Percentiles rank a stretch among this genome's conserved stretches.
Evolutionary conservation across 2,797 vertebrate species (phyloP).

Genomic region (Darevskia mixta): DNA sequence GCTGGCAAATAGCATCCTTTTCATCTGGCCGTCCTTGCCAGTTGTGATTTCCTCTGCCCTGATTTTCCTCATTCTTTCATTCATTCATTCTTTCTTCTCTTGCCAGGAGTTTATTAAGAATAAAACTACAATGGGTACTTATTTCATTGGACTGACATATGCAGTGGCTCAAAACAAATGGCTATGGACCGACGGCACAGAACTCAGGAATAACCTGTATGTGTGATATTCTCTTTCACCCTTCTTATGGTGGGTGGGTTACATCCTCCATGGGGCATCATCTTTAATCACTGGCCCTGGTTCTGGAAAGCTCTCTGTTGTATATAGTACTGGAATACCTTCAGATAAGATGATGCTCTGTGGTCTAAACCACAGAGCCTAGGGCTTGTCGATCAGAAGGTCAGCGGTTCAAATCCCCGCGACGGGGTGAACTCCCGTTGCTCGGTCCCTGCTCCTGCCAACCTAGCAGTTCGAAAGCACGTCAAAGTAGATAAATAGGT

Average conservation of each 20-base stretch:
- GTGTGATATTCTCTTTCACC: neutral
- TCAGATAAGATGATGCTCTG: neutral
- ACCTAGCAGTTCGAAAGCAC: no score
- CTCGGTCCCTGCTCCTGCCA: no score
- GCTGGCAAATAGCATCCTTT: neutral
- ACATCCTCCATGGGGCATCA: neutral
- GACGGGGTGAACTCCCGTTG: no score
- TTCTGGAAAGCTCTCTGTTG: neutral
- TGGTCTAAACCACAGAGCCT: no score
- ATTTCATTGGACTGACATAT: constrained; percentile 31
- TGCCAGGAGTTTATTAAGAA: constrained; percentile 31
- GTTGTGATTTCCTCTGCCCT: neutral
- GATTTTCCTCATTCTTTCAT: no score
- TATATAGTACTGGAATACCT: neutral
- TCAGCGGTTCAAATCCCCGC: no score
- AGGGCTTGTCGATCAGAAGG: no score
- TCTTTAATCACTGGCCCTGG: no score
- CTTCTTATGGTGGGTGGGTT: neutral
- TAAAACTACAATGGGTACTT: constrained; percentile 2
- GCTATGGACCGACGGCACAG: neutral
- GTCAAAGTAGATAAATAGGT: no score
- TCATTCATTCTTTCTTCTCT: neutral
- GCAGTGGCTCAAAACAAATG: neutral
- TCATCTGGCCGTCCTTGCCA: no score
- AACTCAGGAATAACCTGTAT: neutral